These are phyloP conservation scores for Wiebesia pumilae DNA, from an alignment of 1,140 invertebrate genomes.

Conservation along the genomic window DNA sequence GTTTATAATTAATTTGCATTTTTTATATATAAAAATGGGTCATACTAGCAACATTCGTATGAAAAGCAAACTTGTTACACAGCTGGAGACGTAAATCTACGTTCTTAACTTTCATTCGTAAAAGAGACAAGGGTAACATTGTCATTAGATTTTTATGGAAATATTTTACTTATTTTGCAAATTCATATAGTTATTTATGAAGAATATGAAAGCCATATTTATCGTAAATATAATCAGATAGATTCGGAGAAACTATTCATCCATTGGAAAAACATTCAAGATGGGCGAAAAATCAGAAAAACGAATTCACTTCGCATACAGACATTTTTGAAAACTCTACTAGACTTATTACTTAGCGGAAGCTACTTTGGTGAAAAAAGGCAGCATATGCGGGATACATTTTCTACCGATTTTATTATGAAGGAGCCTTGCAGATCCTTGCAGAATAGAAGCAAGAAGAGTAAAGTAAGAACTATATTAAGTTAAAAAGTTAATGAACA, in stretches of 20 bases:
- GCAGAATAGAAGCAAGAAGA: not conserved
- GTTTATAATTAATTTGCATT: too few relatives aligned
- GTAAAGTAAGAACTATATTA: not conserved
- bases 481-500: not conserved
- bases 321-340: not conserved
- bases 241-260: not conserved
- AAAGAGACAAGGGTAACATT: too few relatives aligned
- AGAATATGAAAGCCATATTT: too few relatives aligned
- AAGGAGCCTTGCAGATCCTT: not conserved
- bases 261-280: not conserved
- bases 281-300: not conserved
- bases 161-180: too few relatives aligned
- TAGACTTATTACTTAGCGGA: constrained; percentile 62
- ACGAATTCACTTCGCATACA: not conserved
- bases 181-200: too few relatives aligned
- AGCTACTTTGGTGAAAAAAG: constrained; percentile 58
- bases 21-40: too few relatives aligned
- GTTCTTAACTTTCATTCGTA: too few relatives aligned
- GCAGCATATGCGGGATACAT: constrained; percentile 35
- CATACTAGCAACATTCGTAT: too few relatives aligned
- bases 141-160: too few relatives aligned
- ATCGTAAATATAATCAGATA: not conserved
- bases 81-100: too few relatives aligned
- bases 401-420: not conserved
- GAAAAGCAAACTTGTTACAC: too few relatives aligned